phyloP scores from a whole-genome alignment of 2,797 vertebrate species.

The Intellagama lesueurii region DNA sequence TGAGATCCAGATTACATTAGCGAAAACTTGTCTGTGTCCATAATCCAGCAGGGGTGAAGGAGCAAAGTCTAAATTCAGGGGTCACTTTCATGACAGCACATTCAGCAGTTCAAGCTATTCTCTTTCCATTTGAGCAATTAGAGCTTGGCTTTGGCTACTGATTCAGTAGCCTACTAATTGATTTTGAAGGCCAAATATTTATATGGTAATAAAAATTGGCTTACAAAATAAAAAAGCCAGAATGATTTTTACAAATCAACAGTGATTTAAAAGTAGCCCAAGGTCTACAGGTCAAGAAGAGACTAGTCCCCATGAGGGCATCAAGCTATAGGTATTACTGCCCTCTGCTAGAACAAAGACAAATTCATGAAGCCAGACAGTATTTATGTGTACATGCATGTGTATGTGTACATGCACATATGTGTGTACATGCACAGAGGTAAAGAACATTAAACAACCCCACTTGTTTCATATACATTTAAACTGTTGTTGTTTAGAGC shows the following conservation, averaged over 20 bases:
- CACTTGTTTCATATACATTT: not conserved
- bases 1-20: not conserved
- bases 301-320: not conserved
- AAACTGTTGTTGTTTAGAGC: not conserved
- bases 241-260: not conserved
- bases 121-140: too few relatives aligned
- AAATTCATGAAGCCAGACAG: not conserved
- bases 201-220: too few relatives aligned
- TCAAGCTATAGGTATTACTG: not conserved
- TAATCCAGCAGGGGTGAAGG: not conserved
- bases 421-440: not conserved
- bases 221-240: too few relatives aligned
- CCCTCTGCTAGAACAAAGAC: not conserved
- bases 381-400: not conserved
- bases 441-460: not conserved
- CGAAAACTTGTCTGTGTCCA: not conserved
- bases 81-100: too few relatives aligned
- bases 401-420: not conserved
- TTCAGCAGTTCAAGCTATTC: too few relatives aligned
- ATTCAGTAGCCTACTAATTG: too few relatives aligned
- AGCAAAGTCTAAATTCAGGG: not conserved
- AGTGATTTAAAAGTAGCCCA: not conserved
- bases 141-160: too few relatives aligned
- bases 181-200: too few relatives aligned
- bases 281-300: not conserved